These are phyloP conservation scores for Actinia equina DNA, from an alignment of 64 coral and sea anemone species.

Conservation along the genomic window DNA sequence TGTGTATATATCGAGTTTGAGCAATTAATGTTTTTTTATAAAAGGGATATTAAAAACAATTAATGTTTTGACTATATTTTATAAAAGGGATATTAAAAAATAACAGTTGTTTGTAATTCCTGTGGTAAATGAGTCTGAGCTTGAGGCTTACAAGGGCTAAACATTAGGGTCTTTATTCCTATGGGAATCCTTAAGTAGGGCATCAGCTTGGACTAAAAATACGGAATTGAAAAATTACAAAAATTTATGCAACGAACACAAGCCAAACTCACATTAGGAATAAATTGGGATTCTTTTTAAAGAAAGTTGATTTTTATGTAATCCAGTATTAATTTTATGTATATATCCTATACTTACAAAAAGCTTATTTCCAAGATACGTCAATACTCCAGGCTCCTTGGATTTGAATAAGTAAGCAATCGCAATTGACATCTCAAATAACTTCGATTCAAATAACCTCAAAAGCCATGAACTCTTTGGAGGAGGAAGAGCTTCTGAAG, in stretches of 20 bases:
- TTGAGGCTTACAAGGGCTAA: no score
- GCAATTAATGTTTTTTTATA: no score
- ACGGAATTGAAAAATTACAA: background rate
- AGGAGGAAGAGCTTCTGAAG: constrained; percentile 49
- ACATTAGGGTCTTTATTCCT: background rate
- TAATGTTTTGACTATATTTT: background rate
- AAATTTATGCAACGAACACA: background rate
- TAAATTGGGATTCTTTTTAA: no score
- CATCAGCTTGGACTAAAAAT: background rate
- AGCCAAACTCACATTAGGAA: no score
- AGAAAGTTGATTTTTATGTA: no score
- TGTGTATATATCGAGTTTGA: no score
- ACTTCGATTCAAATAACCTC: constrained; percentile 91
- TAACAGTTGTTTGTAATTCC: no score
- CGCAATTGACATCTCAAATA: constrained; percentile 99
- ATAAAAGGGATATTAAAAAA: no score
- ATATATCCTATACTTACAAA: constrained; percentile 88
- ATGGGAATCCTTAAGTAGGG: background rate
- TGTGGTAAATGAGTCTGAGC: no score
- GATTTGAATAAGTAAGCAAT: constrained; percentile 98
- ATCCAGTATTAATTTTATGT: no score
- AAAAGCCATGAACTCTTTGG: constrained; percentile 91
- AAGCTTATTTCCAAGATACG: constrained; percentile 96
- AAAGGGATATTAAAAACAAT: no score
- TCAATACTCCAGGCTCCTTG: constrained; percentile 90